Conservation (phyloP, 2,888 invertebrate genomes). For the Sinelater perroti region DNA sequence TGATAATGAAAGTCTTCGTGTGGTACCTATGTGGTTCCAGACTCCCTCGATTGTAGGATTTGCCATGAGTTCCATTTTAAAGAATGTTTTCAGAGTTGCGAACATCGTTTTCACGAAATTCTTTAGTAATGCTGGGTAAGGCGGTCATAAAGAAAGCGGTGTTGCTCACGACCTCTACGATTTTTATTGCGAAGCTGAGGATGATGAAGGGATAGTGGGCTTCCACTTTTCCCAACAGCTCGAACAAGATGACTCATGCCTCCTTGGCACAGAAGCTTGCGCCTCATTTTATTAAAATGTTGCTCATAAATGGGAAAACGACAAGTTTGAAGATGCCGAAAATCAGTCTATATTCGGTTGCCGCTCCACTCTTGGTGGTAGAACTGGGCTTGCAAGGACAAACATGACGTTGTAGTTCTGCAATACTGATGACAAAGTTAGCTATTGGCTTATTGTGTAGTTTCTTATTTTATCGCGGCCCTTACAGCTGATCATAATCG, state of each 20-base stretch:
- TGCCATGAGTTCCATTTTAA: conserved; percentile 85
- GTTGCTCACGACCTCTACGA: conserved; percentile 85
- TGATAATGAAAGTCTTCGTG: conserved; percentile 80
- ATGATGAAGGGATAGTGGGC: conserved; percentile 78
- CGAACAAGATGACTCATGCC: conserved; percentile 88
- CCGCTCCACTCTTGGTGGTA: conserved; percentile 85
- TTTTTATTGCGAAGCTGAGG: conserved; percentile 80
- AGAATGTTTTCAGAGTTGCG: conserved; percentile 86
- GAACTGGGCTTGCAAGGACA: conserved; percentile 85
- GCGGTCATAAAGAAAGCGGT: conserved; percentile 87
- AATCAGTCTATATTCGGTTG: conserved; percentile 85
- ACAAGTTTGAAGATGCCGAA: conserved; percentile 88
- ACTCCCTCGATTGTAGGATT: conserved; percentile 92
- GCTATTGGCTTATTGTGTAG: conserved; percentile 79
- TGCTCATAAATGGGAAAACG: conserved; percentile 87
- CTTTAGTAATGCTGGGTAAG: conserved; percentile 87
- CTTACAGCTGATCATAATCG: too few species aligned
- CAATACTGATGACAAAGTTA: conserved; percentile 82
- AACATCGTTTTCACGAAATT: conserved; percentile 87
- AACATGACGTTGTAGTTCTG: conserved; percentile 85
- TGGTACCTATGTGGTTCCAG: conserved; percentile 80
- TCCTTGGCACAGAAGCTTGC: conserved; percentile 81
- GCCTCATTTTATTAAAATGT: conserved; percentile 79
- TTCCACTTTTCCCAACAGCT: conserved; percentile 76
- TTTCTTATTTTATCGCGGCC: conserved; percentile 68